Conservation (phyloP, 2,888 invertebrate genomes). For the Tortricodes alternella region DNA sequence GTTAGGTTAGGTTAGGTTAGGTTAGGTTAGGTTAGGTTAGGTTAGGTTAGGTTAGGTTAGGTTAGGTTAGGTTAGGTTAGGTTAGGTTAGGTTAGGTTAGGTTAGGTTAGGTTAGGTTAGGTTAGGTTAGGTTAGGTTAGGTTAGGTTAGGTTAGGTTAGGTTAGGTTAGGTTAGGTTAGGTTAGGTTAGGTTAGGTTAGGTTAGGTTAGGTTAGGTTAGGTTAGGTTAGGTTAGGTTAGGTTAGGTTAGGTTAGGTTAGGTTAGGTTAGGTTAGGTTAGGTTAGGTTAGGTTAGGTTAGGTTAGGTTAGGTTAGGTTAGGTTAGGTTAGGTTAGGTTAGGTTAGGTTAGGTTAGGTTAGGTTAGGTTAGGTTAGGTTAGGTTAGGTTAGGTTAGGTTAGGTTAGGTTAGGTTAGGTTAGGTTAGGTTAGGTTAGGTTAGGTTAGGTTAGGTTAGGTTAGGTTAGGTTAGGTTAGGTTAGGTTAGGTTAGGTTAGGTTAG, state of each 20-base stretch:
- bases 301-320: not conserved
- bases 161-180: slow-evolving; percentile 32
- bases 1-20: too few relatives aligned
- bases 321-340: slow-evolving; percentile 33
- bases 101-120: slow-evolving; percentile 38
- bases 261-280: slow-evolving; percentile 2
- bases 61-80: slow-evolving; percentile 31
- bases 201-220: slow-evolving; percentile 6
- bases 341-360: slow-evolving; percentile 32
- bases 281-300: slow-evolving; percentile 2
- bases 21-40: too few relatives aligned
- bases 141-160: slow-evolving; percentile 29
- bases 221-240: not conserved
- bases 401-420: slow-evolving; percentile 30
- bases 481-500: slow-evolving; percentile 32
- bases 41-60: slow-evolving; percentile 26
- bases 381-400: slow-evolving; percentile 29
- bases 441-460: slow-evolving; percentile 34
- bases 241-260: not conserved
- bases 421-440: slow-evolving; percentile 35
- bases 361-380: slow-evolving; percentile 20
- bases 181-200: slow-evolving; percentile 8
- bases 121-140: slow-evolving; percentile 28
- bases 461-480: slow-evolving; percentile 32
- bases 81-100: slow-evolving; percentile 25